Conservation (phyloP, 2,888 invertebrate species). For the Eilema depressum region DNA sequence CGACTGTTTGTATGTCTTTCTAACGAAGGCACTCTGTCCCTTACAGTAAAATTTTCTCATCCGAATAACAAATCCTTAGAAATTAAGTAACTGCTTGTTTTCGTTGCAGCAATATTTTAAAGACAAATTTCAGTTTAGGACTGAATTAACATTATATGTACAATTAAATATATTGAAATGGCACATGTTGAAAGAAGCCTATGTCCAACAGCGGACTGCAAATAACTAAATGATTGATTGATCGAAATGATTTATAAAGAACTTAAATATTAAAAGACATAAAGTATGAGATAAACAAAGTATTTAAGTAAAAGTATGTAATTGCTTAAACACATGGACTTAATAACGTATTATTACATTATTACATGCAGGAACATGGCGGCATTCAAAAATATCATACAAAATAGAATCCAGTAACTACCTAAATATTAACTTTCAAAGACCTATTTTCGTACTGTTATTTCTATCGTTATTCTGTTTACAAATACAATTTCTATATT, state of each 20-base stretch:
- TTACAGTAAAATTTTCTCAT: neutral
- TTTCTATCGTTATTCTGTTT: conserved; percentile 30
- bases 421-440: neutral
- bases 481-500: conserved; percentile 47
- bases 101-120: neutral
- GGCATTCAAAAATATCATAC: too few relatives aligned
- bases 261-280: too few relatives aligned
- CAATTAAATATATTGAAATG: too few relatives aligned
- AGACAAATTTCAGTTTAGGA: neutral
- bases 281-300: too few relatives aligned
- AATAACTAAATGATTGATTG: too few relatives aligned
- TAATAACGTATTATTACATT: too few relatives aligned
- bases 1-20: neutral
- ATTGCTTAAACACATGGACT: too few relatives aligned
- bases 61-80: neutral
- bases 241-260: too few relatives aligned
- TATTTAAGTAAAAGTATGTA: too few relatives aligned
- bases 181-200: too few relatives aligned
- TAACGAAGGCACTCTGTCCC: neutral
- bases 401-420: neutral
- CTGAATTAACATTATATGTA: neutral
- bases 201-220: too few relatives aligned
- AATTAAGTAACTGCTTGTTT: neutral
- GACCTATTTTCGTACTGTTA: neutral
- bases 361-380: too few relatives aligned